Evolutionary conservation across 1,140 invertebrate genomes (phyloP), one percentile per base, ranked within the genome.

Genomic region (Ectropis grisescens): DNA sequence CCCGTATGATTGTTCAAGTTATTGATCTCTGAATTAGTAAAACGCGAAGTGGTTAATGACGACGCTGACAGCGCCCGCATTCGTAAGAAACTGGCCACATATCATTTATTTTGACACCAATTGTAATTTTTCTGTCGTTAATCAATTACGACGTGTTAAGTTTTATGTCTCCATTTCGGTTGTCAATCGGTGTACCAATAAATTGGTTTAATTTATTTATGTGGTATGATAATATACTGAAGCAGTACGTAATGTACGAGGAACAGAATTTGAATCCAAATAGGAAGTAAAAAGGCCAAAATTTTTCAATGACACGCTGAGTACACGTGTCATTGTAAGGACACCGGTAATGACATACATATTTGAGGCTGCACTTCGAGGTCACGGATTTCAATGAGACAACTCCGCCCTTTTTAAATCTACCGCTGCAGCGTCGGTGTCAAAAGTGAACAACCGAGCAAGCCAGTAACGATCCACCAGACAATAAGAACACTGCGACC

Each of bases 61-160:
- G 52, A 36, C 15, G 4, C 24, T 13, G 16, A 26, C 24, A 47
- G 53, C n/a, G 51, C 70, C 74, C 74, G 74, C 74, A 79, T 79
- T 37, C 45, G 46, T 44, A 45, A 64, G 53, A 54, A 53, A 50
- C 53, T 51, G 45, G 61, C 55, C 51, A 75, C 68, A 79, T 74
- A 71, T 75, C 70, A 75, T 71, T 74, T 79, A 69, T 54, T 62
- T 52, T 70, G 70, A 79, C 74, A 66, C 39, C 54, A 37, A 56
- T 42, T 51, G 57, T 60, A 57, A 47, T 42, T 57, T 57, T 49
- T 46, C 57, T 58, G 51, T 68, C 48, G 53, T 71, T 60, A 61
- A 52, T 41, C 55, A 62, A 61, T 64, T 71, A 62, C 47, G 43
- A 38, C 41, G 38, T 55, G 54, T 68, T 64, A 60, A 60, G 33